Evolutionary conservation across 2,888 invertebrate genomes (phyloP).

Genomic region (Sepiola atlantica): DNA sequence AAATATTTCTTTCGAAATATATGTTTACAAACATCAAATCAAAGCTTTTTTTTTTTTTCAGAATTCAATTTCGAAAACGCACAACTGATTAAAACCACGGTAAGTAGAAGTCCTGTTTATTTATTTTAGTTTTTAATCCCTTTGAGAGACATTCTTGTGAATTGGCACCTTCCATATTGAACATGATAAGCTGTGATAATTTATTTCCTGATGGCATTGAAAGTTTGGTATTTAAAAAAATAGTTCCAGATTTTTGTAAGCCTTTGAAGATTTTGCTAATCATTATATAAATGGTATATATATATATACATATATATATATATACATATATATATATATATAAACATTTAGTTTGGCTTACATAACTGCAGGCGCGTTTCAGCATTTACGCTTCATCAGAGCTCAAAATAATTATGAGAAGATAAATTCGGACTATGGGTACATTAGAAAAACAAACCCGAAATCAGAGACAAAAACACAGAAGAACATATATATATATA

Average conservation of each 20-base stretch:
- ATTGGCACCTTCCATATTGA: not conserved
- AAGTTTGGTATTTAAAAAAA: not conserved
- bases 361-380: not conserved
- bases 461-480: too few species aligned
- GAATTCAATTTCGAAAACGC: not conserved
- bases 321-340: too few species aligned
- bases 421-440: too few species aligned
- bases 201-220: not conserved
- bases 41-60: not conserved
- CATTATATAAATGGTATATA: not conserved
- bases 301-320: not conserved
- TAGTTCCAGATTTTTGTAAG: not conserved
- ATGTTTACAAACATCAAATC: not conserved
- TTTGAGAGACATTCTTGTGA: not conserved
- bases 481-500: too few species aligned
- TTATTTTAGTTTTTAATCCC: not conserved
- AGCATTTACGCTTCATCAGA: not conserved
- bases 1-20: not conserved
- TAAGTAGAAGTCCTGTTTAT: not conserved
- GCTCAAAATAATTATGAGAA: not conserved
- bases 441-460: too few species aligned
- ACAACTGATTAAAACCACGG: constrained; percentile 10
- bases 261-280: not conserved
- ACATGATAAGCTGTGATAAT: not conserved
- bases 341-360: not conserved